Conservation (phyloP, 2,113 vertebrate genomes). For the Columba janthina region DNA sequence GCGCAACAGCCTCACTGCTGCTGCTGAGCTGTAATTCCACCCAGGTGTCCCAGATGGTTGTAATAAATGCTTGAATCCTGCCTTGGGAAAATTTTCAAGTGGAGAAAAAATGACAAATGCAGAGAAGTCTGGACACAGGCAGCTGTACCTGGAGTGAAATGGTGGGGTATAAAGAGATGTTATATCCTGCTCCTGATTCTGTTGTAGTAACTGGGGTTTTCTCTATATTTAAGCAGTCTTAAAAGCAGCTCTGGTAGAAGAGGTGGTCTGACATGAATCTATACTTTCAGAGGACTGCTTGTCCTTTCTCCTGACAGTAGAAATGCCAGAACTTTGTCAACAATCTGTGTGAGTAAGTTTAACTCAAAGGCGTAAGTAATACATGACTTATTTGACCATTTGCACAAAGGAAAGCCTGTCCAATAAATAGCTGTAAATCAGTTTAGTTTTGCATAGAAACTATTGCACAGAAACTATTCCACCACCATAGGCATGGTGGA, state of each 20-base stretch:
- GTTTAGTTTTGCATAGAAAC: background rate
- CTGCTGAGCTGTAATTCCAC: slow-evolving; percentile 52
- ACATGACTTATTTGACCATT: background rate
- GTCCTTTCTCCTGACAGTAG: background rate
- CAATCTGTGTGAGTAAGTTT: background rate
- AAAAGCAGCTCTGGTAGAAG: background rate
- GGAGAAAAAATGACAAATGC: background rate
- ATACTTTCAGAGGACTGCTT: background rate
- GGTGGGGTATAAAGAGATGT: background rate
- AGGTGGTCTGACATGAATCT: background rate
- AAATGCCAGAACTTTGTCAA: background rate
- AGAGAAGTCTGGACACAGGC: background rate
- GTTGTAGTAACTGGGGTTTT: background rate
- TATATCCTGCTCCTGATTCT: background rate
- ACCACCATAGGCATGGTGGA: background rate
- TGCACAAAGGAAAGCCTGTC: background rate
- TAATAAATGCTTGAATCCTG: slow-evolving; percentile 21
- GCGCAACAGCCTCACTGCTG: slow-evolving; percentile 15
- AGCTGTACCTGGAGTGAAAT: background rate
- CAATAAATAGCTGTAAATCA: background rate
- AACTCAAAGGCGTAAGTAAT: background rate
- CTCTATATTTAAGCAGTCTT: background rate
- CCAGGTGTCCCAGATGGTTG: slow-evolving; percentile 57
- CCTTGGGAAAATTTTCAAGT: slow-evolving; percentile 17
- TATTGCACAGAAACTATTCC: background rate